Evolutionary conservation across 2,113 vertebrate species (phyloP), one percentile per base, ranked within the genome.

Genomic region (Vireo altiloquus): DNA sequence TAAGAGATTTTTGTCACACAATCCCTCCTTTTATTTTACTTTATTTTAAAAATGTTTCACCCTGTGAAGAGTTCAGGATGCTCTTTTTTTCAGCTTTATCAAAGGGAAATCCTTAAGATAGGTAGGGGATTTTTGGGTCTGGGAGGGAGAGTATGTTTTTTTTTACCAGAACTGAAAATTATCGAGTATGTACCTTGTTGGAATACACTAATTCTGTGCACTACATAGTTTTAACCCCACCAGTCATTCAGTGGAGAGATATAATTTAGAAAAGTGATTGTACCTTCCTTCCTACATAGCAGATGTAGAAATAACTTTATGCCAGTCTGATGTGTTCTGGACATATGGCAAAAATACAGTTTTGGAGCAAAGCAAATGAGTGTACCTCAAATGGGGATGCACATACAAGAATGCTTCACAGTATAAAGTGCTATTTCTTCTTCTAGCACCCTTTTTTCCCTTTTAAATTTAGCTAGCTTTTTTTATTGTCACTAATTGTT

Each of bases 61-160:
- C 8, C n/a, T 37, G 8, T 78, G 31, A 87, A 60, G 60, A 82
- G 52, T 76, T 85, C 87, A 96, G 53, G 61, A 80, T 93, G 70
- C 37, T 72, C 52, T 87, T 85, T 65, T 71, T 83, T 93, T 59
- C 52, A 66, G 47, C 64, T 91, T 95, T 93, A 82, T 95, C 82
- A 80, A 93, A 53, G 66, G 75, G 92, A 92, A 90, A 88, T 92
- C 82, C 79, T 94, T 85, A 50, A 85, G 61, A 82, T 95, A 69
- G 20, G 20, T 76, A 33, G 35, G 7, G 2, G 0, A 0, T 21
- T 87, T 94, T 59, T 15, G 14, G 50, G 4, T 53, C 37, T 84
- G 39, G 8, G 40, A 79, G 8, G 15, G 8, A 64, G 12, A 24
- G 27, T 49, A 16, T 63, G 37, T 13, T 70, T 74, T 83, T 77